These are phyloP conservation scores for Hafferia zeledoni DNA, from an alignment of 2,797 vertebrate species.

Conservation along the genomic window DNA sequence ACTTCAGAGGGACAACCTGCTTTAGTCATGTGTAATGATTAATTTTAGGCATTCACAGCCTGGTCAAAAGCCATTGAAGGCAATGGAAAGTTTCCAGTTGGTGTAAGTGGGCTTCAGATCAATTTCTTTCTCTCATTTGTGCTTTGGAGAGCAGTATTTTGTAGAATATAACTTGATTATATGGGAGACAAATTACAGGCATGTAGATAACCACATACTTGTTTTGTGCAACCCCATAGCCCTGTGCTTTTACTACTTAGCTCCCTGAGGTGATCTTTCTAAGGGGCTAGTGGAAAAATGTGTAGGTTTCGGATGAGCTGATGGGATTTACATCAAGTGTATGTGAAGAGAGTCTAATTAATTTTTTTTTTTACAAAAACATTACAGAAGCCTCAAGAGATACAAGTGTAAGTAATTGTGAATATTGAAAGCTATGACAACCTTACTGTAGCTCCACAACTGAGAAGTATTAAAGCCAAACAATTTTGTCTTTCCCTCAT, in stretches of 20 bases:
- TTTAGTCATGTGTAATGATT: constrained; percentile 8
- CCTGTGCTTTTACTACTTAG: neutral
- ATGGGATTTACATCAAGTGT: neutral
- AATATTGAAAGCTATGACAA: neutral
- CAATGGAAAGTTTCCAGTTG: neutral
- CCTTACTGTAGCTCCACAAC: neutral
- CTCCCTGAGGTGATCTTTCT: neutral
- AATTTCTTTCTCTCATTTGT: neutral
- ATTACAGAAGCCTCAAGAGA: neutral
- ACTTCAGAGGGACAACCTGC: constrained; percentile 26
- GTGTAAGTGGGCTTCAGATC: neutral
- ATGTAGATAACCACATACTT: neutral
- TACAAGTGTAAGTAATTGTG: neutral
- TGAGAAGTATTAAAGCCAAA: neutral
- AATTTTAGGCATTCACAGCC: neutral
- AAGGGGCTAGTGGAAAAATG: neutral
- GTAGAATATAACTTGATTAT: neutral
- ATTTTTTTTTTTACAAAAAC: neutral
- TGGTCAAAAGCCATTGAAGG: neutral
- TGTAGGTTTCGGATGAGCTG: neutral
- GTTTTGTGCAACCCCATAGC: neutral
- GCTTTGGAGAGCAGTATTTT: neutral
- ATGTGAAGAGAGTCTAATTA: neutral
- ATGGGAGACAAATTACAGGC: neutral
- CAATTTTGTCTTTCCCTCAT: neutral